Percentiles rank a stretch among this genome's conserved stretches.
These are phyloP conservation scores for Bufotes viridis DNA, from an alignment of 2,797 vertebrate genomes.

Conservation along the genomic window DNA sequence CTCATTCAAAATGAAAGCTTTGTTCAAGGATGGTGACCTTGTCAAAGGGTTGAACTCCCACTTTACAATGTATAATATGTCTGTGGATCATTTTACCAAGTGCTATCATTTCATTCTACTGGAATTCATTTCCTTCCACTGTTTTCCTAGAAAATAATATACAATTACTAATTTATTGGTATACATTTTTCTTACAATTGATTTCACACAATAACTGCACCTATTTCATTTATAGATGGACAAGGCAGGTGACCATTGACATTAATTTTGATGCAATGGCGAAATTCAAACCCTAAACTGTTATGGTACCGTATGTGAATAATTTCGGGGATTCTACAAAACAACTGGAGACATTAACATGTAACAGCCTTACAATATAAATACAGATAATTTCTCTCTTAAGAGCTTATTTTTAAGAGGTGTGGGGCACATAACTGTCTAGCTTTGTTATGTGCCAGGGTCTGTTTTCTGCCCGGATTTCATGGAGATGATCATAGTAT, in stretches of 20 bases:
- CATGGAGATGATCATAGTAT: no score
- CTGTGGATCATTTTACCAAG: conserved; percentile 25
- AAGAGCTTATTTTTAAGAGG: no score
- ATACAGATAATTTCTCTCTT: no score
- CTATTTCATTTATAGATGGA: background rate
- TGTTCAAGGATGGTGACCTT: conserved; percentile 24
- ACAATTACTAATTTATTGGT: no score
- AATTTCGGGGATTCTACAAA: no score
- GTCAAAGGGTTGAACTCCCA: conserved; percentile 14
- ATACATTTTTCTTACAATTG: background rate
- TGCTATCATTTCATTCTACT: background rate
- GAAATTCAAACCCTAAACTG: background rate
- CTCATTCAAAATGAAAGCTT: conserved; percentile 22
- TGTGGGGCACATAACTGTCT: no score
- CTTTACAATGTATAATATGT: conserved; percentile 22
- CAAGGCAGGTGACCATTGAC: background rate
- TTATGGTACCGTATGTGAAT: no score
- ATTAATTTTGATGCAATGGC: background rate
- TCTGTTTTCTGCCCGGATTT: no score
- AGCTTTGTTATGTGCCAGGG: no score
- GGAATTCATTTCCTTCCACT: background rate
- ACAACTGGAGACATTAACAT: no score
- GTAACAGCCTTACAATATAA: no score
- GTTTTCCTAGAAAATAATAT: conserved; percentile 12
- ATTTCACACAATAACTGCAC: background rate